These are phyloP conservation scores for Megathymus violae DNA, from an alignment of 1,140 invertebrate species.

Conservation along the genomic window DNA sequence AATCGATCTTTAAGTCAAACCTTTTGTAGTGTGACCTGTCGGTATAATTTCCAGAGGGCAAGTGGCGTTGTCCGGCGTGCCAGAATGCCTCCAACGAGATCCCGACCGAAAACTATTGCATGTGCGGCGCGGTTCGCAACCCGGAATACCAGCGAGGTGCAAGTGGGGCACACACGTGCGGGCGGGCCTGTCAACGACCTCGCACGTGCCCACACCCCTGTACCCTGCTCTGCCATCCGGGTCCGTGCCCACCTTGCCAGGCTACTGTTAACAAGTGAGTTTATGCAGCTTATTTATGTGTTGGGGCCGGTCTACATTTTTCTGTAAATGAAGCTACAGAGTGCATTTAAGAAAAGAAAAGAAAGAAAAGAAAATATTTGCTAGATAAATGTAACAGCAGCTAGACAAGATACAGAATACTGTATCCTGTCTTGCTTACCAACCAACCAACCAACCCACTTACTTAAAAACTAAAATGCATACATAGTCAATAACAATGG, in stretches of 20 bases:
- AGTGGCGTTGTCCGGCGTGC: slow-evolving; percentile 97
- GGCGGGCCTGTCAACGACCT: slow-evolving; percentile 91
- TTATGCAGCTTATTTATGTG: background rate
- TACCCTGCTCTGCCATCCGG: slow-evolving; percentile 95
- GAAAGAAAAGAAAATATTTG: no score
- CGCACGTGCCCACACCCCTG: slow-evolving; percentile 92
- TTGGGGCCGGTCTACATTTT: no score
- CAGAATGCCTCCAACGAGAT: slow-evolving; percentile 88
- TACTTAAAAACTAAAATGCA: no score
- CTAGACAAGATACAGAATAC: no score
- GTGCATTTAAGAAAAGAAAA: no score
- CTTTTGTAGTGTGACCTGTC: no score
- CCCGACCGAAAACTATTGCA: slow-evolving; percentile 91
- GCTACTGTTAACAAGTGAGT: slow-evolving; percentile 82
- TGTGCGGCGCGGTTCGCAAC: slow-evolving; percentile 91
- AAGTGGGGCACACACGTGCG: slow-evolving; percentile 93
- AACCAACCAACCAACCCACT: no score
- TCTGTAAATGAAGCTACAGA: no score
- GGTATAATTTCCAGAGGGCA: slow-evolving; percentile 84
- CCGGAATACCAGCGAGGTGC: slow-evolving; percentile 90
- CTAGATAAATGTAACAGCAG: no score
- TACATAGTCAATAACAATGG: no score
- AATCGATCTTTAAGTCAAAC: no score
- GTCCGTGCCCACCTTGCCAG: slow-evolving; percentile 92
- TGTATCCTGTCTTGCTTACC: no score